phyloP scores from a whole-genome alignment of 2,113 vertebrate species.

The Machaerirhynchus nigripectus region DNA sequence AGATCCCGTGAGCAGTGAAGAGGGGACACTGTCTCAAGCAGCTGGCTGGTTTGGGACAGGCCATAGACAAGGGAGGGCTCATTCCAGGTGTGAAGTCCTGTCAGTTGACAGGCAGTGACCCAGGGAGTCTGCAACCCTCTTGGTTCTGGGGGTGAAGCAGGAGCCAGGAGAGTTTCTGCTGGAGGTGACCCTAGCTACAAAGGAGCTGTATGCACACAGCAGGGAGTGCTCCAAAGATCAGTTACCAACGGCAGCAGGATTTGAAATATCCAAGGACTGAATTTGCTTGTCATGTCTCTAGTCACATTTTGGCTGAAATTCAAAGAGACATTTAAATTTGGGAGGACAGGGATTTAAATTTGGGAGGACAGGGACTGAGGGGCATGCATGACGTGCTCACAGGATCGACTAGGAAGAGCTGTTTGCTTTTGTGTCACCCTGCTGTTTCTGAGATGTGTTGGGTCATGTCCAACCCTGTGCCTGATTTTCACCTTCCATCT shows the following conservation, averaged over 20 bases:
- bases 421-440: background rate
- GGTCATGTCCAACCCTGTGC: background rate
- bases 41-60: background rate
- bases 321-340: background rate
- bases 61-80: background rate
- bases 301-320: background rate
- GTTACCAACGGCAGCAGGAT: accelerated
- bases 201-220: background rate
- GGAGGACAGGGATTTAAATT: background rate
- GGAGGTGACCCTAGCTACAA: background rate
- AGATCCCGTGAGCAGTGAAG: background rate
- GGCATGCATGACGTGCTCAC: accelerated
- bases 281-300: background rate
- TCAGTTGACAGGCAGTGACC: background rate
- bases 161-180: background rate
- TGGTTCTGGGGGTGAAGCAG: background rate
- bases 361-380: background rate
- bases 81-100: background rate
- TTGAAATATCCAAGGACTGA: background rate
- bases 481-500: background rate
- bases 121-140: background rate
- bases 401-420: background rate
- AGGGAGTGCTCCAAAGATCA: background rate
- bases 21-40: background rate
- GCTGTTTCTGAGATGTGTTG: background rate